Evolutionary conservation across 1,140 invertebrate species (phyloP).

Genomic region (Microplitis demolitor): DNA sequence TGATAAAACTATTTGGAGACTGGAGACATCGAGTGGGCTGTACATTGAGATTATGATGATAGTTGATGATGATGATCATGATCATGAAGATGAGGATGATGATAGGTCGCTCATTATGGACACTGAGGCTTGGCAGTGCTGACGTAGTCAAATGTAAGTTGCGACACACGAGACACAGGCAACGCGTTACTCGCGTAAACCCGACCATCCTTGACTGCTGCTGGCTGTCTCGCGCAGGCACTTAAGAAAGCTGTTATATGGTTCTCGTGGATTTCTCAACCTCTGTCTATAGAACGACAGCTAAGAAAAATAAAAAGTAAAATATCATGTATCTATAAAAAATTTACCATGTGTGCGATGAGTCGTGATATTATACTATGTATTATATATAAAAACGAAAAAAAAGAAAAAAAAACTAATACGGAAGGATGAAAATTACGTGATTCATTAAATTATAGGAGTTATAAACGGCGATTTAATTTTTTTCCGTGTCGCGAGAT

Average conservation of each 20-base stretch:
- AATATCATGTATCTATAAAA: not conserved
- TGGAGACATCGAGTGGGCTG: no score
- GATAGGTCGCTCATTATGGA: slow-evolving; percentile 14
- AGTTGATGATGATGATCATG: no score
- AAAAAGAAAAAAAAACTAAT: not conserved
- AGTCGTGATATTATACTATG: not conserved
- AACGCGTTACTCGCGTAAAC: slow-evolving; percentile 20
- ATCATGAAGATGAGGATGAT: not conserved
- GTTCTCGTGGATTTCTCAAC: not conserved
- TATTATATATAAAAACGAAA: not conserved
- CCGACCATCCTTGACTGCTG: slow-evolving; percentile 30
- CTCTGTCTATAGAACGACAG: not conserved
- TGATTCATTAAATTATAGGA: slow-evolving; percentile 1
- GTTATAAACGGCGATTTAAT: not conserved
- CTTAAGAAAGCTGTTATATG: slow-evolving; percentile 1
- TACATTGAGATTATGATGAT: no score
- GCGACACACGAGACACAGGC: slow-evolving; percentile 9
- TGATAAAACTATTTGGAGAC: no score
- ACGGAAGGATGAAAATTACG: not conserved
- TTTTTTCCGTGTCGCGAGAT: not conserved
- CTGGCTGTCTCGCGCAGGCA: slow-evolving; percentile 4
- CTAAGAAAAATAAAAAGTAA: not conserved
- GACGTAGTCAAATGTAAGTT: slow-evolving; percentile 36
- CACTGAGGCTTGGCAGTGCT: slow-evolving; percentile 2
- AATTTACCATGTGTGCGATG: not conserved